Evolutionary conservation across 2,888 invertebrate species (phyloP).

Genomic region (Lathronympha strigana): DNA sequence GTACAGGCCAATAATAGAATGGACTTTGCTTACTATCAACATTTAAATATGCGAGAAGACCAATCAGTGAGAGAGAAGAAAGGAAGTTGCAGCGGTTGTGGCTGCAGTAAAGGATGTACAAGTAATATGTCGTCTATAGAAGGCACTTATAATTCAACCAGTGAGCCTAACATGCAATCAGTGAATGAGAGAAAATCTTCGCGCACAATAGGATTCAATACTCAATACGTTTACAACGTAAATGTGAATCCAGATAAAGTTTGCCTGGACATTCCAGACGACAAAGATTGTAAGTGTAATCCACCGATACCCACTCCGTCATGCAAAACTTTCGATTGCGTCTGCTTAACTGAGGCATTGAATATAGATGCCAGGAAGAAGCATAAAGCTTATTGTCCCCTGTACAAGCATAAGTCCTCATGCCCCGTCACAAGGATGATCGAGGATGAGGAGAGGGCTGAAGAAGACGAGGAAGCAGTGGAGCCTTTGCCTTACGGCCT

Average conservation of each 20-base stretch:
- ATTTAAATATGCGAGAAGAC: conserved; percentile 47
- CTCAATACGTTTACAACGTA: conserved; percentile 53
- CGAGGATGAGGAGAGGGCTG: conserved; percentile 65
- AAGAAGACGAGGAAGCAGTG: conserved; percentile 70
- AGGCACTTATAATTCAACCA: conserved; percentile 39
- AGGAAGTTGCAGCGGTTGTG: conserved; percentile 49
- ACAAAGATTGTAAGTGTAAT: conserved; percentile 72
- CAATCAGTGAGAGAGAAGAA: conserved; percentile 26
- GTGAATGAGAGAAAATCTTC: conserved; percentile 46
- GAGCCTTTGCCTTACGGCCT: conserved; percentile 75
- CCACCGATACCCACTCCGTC: conserved; percentile 70
- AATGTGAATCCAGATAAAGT: conserved; percentile 51
- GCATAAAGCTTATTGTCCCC: conserved; percentile 73
- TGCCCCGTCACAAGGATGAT: conserved; percentile 68
- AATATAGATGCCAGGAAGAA: conserved; percentile 64
- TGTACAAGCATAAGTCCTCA: conserved; percentile 67
- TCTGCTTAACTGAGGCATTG: conserved; percentile 62
- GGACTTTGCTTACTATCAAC: conserved; percentile 56
- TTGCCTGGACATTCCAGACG: conserved; percentile 60
- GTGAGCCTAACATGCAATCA: conserved; percentile 44
- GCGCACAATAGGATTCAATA: conserved; percentile 48
- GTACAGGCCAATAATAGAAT: conserved; percentile 57
- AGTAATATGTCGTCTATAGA: conserved; percentile 34
- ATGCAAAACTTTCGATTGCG: conserved; percentile 74
- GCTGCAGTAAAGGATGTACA: conserved; percentile 48